Evolutionary conservation across 2,888 invertebrate genomes (phyloP).

Genomic region (Phaedon cochleariae): DNA sequence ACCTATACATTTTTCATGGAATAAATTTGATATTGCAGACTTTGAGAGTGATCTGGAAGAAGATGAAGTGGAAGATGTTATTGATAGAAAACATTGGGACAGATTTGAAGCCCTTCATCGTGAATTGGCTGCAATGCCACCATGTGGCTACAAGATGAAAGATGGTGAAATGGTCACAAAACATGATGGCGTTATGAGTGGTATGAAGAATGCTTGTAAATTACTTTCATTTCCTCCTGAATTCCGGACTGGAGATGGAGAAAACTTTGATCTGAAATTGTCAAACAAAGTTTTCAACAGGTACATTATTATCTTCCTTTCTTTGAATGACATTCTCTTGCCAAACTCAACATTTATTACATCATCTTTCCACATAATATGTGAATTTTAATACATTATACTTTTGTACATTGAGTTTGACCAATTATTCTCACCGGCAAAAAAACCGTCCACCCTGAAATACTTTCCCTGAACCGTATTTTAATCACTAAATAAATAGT

Average conservation of each 20-base stretch:
- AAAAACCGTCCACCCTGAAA: too few species aligned
- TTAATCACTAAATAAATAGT: too few species aligned
- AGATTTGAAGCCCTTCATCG: constrained; percentile 79
- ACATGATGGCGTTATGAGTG: constrained; percentile 86
- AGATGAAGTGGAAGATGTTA: constrained; percentile 64
- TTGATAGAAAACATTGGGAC: constrained; percentile 75
- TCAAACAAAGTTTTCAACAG: constrained; percentile 58
- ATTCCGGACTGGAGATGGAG: constrained; percentile 80
- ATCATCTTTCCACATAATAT: too few species aligned
- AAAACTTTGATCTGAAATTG: constrained; percentile 51
- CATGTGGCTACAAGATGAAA: constrained; percentile 72
- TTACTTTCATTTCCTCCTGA: constrained; percentile 93
- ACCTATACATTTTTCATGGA: too few species aligned
- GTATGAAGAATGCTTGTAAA: constrained; percentile 85
- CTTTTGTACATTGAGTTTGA: too few species aligned
- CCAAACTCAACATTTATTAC: too few species aligned
- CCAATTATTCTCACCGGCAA: too few species aligned
- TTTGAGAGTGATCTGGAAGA: constrained; percentile 63
- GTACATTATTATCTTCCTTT: too few species aligned
- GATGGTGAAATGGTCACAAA: constrained; percentile 87
- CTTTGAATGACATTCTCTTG: too few species aligned
- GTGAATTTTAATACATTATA: too few species aligned
- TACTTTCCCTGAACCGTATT: too few species aligned
- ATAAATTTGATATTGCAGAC: constrained; percentile 45
- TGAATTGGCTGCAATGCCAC: constrained; percentile 74